Percentiles rank a stretch among this genome's conserved stretches.
Evolutionary conservation across 2,113 vertebrate species (phyloP).

Genomic region (Galbula dea): DNA sequence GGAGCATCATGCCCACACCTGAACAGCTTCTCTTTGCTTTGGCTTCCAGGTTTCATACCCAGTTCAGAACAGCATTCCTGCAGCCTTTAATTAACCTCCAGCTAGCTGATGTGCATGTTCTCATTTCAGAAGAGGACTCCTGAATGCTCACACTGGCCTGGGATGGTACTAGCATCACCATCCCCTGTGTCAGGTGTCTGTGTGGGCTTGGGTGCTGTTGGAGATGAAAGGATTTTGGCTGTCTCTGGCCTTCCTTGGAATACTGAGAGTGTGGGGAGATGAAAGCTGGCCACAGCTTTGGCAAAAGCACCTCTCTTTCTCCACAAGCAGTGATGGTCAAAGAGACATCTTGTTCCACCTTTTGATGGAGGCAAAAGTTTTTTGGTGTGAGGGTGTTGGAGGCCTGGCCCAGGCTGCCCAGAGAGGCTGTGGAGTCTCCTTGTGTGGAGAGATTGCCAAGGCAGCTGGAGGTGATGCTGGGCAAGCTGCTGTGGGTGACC

Average conservation of each 20-base stretch:
- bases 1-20: too few species aligned
- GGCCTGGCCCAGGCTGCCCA: too few species aligned
- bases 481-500: too few species aligned
- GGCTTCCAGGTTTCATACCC: not conserved
- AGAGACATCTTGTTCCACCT: not conserved
- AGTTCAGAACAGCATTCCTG: not conserved
- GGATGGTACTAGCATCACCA: fast-evolving
- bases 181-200: too few species aligned
- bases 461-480: too few species aligned
- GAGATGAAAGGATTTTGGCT: not conserved
- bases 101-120: not conserved
- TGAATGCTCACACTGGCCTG: not conserved
- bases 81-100: not conserved
- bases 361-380: too few species aligned
- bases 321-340: not conserved
- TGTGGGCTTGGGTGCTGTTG: not conserved
- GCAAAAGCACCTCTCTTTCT: not conserved
- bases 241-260: not conserved
- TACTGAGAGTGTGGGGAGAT: not conserved
- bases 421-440: too few species aligned
- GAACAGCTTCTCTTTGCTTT: not conserved
- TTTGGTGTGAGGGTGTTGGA: too few species aligned
- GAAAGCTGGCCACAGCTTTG: not conserved
- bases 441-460: too few species aligned
- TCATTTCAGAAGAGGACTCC: not conserved